A percentile compares a stretch with the other conserved stretches of the same genome.
Evolutionary conservation across 2,797 vertebrate species (phyloP).

Genomic region (Hippopotamyrus pictus): DNA sequence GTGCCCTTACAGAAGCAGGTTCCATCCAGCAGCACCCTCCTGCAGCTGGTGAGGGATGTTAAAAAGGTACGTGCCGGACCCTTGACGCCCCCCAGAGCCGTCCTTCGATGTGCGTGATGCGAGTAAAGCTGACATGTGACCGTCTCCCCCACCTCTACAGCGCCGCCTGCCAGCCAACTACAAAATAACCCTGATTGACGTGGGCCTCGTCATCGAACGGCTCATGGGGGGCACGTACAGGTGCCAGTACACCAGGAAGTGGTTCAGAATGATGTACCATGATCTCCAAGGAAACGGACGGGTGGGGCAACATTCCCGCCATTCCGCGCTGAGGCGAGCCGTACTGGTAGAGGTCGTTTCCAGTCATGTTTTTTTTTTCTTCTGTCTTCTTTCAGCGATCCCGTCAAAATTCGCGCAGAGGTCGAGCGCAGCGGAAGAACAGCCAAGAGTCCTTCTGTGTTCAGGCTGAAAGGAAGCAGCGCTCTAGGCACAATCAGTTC

Average conservation of each 20-base stretch:
- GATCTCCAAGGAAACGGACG: slow-evolving; percentile 87
- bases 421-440: slow-evolving; percentile 81
- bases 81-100: neutral
- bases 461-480: slow-evolving; percentile 93
- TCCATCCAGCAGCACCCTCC: slow-evolving; percentile 85
- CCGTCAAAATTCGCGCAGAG: slow-evolving; percentile 72
- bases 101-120: neutral
- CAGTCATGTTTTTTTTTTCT: neutral
- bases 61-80: slow-evolving; percentile 74
- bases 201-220: slow-evolving; percentile 91
- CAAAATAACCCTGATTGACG: slow-evolving; percentile 93
- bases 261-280: slow-evolving; percentile 93
- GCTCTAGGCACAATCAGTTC: slow-evolving; percentile 95
- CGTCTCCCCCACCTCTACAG: slow-evolving; percentile 47
- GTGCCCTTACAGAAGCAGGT: slow-evolving; percentile 77
- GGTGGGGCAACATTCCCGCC: slow-evolving; percentile 54
- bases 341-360: neutral
- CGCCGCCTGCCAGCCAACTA: slow-evolving; percentile 95
- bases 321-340: neutral
- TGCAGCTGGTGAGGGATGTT: slow-evolving; percentile 89
- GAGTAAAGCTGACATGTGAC: neutral
- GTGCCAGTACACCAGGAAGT: slow-evolving; percentile 93
- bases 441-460: slow-evolving; percentile 87
- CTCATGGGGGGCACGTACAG: slow-evolving; percentile 97
- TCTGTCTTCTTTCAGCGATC: slow-evolving; percentile 66